phyloP scores from a whole-genome alignment of 64 coral and sea anemone species.

The Stichodactyla helianthus region DNA sequence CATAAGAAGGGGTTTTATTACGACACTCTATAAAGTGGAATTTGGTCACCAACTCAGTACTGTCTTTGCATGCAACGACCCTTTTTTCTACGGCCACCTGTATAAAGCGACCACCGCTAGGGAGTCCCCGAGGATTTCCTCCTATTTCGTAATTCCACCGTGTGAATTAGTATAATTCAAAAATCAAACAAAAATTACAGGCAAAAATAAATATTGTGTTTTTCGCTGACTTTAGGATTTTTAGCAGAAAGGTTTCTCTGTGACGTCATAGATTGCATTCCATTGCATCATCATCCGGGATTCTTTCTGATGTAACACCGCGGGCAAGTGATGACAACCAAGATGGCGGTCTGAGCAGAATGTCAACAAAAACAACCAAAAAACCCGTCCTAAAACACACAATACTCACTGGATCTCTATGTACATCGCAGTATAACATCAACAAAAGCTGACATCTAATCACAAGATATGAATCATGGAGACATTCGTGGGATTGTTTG shows the following conservation, averaged over 20 bases:
- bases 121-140: too few species aligned
- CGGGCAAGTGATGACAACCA: slow-evolving; percentile 40
- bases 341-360: slow-evolving; percentile 23
- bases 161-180: too few species aligned
- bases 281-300: slow-evolving; percentile 59
- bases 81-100: too few species aligned
- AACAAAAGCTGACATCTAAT: background rate
- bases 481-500: slow-evolving; percentile 43
- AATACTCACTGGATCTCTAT: background rate
- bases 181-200: too few species aligned
- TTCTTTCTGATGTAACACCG: slow-evolving; percentile 88
- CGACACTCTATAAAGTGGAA: too few species aligned
- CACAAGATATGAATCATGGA: slow-evolving; percentile 35
- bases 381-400: background rate
- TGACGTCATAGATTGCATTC: slow-evolving; percentile 45
- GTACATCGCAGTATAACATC: background rate
- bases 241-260: background rate
- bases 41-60: too few species aligned
- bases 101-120: too few species aligned
- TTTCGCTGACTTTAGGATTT: background rate
- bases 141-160: too few species aligned
- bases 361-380: slow-evolving; percentile 15
- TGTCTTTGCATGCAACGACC: too few species aligned
- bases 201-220: too few species aligned
- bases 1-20: too few species aligned